Conservation (phyloP, 2,113 vertebrate species). For the Poicephalus meyeri region DNA sequence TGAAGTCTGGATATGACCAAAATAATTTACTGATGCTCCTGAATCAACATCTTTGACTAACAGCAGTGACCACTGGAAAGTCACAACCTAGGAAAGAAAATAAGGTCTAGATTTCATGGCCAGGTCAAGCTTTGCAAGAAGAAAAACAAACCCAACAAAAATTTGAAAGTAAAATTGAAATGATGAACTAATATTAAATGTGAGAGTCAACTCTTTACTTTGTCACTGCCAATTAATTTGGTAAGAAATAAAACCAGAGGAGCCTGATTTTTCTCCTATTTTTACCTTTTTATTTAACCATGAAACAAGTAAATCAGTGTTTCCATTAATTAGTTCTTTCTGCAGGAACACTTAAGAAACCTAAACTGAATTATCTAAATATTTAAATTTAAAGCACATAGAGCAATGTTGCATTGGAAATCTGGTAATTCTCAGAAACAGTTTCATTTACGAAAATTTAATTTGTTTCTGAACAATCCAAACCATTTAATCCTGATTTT, state of each 20-base stretch:
- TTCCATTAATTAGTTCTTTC: not conserved
- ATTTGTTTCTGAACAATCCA: not conserved
- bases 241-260: not conserved
- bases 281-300: not conserved
- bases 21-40: not conserved
- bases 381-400: not conserved
- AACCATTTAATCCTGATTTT: not conserved
- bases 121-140: not conserved
- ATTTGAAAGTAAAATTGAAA: not conserved
- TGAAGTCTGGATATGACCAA: not conserved
- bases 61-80: not conserved
- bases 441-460: not conserved
- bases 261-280: not conserved
- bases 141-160: not conserved
- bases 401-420: not conserved
- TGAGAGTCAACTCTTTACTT: not conserved
- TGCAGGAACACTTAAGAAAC: not conserved
- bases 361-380: not conserved
- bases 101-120: not conserved
- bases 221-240: not conserved
- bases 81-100: not conserved
- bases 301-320: not conserved
- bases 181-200: not conserved
- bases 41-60: not conserved
- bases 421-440: not conserved